These are phyloP conservation scores for Drosophila micromelanica DNA, from an alignment of 1,140 invertebrate species.

Conservation along the genomic window DNA sequence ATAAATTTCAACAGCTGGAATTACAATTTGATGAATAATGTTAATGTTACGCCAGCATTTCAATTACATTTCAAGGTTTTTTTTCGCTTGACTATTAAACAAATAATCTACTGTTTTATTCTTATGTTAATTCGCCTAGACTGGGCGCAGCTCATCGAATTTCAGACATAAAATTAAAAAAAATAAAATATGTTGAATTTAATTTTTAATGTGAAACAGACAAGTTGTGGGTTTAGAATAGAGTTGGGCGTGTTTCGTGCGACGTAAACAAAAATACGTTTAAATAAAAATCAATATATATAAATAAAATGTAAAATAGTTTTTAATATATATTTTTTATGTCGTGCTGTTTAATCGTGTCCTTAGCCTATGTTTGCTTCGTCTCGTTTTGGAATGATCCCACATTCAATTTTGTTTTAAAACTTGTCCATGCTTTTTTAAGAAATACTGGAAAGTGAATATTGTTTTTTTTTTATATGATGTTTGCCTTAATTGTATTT, in stretches of 20 bases:
- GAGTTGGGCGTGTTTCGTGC: not conserved
- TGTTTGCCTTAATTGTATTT: conserved; percentile 19
- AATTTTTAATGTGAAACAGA: conserved; percentile 22
- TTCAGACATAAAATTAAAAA: conserved; percentile 29
- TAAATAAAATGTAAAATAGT: not conserved
- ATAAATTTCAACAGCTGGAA: conserved; percentile 27
- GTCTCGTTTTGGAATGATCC: too few relatives aligned
- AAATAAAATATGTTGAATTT: conserved; percentile 12
- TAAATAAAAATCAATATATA: not conserved
- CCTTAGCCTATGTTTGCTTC: too few relatives aligned
- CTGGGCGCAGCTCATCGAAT: conserved; percentile 43
- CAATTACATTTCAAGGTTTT: conserved; percentile 55
- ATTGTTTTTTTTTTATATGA: not conserved
- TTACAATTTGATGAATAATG: conserved; percentile 42
- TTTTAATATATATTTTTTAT: too few relatives aligned
- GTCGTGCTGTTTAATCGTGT: not conserved
- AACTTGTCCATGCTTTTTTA: conserved; percentile 20
- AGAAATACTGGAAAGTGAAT: conserved; percentile 1
- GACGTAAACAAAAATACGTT: too few relatives aligned
- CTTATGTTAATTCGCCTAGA: conserved; percentile 54
- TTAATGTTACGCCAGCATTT: conserved; percentile 31
- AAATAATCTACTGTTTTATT: conserved; percentile 37
- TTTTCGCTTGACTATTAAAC: conserved; percentile 17
- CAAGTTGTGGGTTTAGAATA: conserved; percentile 3
- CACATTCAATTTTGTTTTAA: not conserved